Percentiles rank a stretch among this genome's conserved stretches.
Evolutionary conservation across 2,888 invertebrate genomes (phyloP).

Genomic region (Hololepta plana): DNA sequence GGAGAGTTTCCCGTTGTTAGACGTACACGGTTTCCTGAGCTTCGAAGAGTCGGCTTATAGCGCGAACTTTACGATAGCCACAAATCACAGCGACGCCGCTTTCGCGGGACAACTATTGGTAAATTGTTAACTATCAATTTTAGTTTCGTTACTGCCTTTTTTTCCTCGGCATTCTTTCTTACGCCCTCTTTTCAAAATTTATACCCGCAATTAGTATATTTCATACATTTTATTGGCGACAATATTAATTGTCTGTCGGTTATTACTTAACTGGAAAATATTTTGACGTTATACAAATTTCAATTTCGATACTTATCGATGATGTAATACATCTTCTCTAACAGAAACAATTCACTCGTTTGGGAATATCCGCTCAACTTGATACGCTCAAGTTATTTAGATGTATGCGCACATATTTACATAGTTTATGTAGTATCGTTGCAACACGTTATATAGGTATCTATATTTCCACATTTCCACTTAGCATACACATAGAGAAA

Average conservation of each 20-base stretch:
- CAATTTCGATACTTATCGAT: slow-evolving; percentile 8
- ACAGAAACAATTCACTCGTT: slow-evolving; percentile 15
- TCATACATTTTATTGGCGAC: too few relatives aligned
- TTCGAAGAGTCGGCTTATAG: slow-evolving; percentile 32
- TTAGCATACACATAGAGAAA: too few relatives aligned
- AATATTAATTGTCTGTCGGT: too few relatives aligned
- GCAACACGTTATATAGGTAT: too few relatives aligned
- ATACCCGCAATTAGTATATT: too few relatives aligned
- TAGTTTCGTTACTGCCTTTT: too few relatives aligned
- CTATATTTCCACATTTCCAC: too few relatives aligned
- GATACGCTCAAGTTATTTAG: slow-evolving; percentile 18
- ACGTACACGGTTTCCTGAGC: slow-evolving; percentile 28
- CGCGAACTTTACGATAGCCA: slow-evolving; percentile 31
- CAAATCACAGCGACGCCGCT: slow-evolving; percentile 31
- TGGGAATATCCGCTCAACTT: slow-evolving; percentile 14
- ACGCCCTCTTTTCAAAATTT: too few relatives aligned
- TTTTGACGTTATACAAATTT: too few relatives aligned
- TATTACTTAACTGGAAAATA: too few relatives aligned
- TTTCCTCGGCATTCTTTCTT: too few relatives aligned
- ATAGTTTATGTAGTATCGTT: slow-evolving; percentile 15
- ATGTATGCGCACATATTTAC: slow-evolving; percentile 21
- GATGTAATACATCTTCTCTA: slow-evolving; percentile 9
- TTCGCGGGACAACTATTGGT: slow-evolving; percentile 37
- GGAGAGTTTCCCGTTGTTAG: slow-evolving; percentile 29
- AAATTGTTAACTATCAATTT: too few relatives aligned